A percentile compares a stretch with the other conserved stretches of the same genome.
These are phyloP conservation scores for Aspidiotus rigidus DNA, from an alignment of 2,888 invertebrate genomes.

Conservation along the genomic window DNA sequence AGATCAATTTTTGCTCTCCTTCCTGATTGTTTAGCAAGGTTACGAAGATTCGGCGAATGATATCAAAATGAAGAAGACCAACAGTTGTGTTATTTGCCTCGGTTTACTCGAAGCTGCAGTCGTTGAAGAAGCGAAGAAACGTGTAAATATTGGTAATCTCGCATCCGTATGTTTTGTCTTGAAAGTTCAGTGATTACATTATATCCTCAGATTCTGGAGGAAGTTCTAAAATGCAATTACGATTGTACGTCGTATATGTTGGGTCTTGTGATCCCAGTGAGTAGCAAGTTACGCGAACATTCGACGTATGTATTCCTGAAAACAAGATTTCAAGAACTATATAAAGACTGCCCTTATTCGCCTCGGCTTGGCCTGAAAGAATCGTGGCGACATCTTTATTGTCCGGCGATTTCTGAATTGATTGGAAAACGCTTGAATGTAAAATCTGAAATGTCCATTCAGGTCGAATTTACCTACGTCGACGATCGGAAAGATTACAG, in stretches of 20 bases:
- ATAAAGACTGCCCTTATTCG: slow-evolving; percentile 28
- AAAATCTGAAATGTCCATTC: slow-evolving; percentile 53
- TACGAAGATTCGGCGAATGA: background rate
- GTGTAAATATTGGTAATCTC: slow-evolving; percentile 44
- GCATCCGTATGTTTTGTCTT: too few species aligned
- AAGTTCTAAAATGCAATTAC: slow-evolving; percentile 45
- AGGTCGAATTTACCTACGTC: slow-evolving; percentile 50
- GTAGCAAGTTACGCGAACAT: slow-evolving; percentile 57
- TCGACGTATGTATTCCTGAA: slow-evolving; percentile 53
- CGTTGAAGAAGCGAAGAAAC: slow-evolving; percentile 42
- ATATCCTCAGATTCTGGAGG: slow-evolving; percentile 22
- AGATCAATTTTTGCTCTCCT: background rate
- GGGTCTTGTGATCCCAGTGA: slow-evolving; percentile 61
- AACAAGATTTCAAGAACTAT: slow-evolving; percentile 48
- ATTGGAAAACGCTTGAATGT: slow-evolving; percentile 52
- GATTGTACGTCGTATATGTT: slow-evolving; percentile 58
- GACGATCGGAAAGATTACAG: slow-evolving; percentile 53
- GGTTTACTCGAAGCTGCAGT: slow-evolving; percentile 57
- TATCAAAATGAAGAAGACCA: slow-evolving; percentile 47
- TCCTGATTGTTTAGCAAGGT: slow-evolving; percentile 8
- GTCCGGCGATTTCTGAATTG: slow-evolving; percentile 50
- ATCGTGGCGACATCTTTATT: slow-evolving; percentile 66
- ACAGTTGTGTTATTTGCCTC: slow-evolving; percentile 60
- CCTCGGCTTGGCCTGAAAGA: slow-evolving; percentile 53
- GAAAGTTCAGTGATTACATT: too few species aligned